Evolutionary conservation across 2,113 vertebrate species (phyloP).

Genomic region (Ariopsis seemanni): DNA sequence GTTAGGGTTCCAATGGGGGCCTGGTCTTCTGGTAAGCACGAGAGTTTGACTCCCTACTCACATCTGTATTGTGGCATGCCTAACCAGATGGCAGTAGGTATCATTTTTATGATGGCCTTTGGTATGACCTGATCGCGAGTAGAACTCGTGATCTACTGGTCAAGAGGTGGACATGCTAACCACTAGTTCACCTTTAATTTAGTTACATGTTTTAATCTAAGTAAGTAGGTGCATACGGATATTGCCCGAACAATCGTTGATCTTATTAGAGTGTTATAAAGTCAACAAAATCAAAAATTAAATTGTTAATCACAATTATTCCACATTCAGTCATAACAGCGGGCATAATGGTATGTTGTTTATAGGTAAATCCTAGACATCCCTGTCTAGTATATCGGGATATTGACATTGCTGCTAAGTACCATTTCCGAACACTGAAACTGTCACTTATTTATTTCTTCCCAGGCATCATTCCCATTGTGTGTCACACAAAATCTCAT

Average conservation of each 20-base stretch:
- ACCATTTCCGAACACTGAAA: not conserved
- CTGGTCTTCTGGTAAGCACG: no score
- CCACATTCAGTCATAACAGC: not conserved
- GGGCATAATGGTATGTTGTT: not conserved
- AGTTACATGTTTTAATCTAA: not conserved
- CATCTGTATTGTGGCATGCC: no score
- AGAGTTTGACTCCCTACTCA: no score
- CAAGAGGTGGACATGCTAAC: no score
- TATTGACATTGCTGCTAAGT: not conserved
- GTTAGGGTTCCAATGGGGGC: no score
- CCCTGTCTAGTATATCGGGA: not conserved
- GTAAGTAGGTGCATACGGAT: not conserved
- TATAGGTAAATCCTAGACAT: not conserved
- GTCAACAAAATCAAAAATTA: not conserved
- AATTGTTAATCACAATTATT: not conserved
- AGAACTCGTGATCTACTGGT: no score
- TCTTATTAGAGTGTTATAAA: not conserved
- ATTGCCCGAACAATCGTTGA: not conserved
- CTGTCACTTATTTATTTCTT: no score
- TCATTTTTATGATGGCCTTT: no score
- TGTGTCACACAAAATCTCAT: not conserved
- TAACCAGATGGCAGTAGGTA: no score
- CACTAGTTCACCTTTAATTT: no score
- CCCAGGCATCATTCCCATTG: not conserved
- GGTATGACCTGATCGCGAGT: no score